Evolutionary conservation across 2,113 vertebrate genomes (phyloP).

Genomic region (Lichenostomus cassidix): DNA sequence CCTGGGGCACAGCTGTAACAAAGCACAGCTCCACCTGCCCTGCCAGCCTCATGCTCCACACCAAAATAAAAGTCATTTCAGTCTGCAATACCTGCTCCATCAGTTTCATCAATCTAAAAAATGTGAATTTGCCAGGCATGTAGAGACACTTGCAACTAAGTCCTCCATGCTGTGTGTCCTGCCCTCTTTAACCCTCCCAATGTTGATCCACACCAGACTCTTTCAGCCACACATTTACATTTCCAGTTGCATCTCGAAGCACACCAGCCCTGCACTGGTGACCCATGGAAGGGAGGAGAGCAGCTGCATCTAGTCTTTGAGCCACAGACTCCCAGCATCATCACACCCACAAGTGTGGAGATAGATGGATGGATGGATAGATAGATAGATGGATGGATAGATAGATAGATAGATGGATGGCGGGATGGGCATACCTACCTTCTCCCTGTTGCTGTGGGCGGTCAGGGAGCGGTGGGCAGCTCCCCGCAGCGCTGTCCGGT

Average conservation of each 20-base stretch:
- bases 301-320: not conserved
- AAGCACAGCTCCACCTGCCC: not conserved
- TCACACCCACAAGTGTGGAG: accelerated
- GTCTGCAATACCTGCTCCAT: not conserved
- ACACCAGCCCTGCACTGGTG: not conserved
- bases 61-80: not conserved
- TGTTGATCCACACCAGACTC: not conserved
- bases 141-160: not conserved
- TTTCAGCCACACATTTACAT: not conserved
- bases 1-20: not conserved
- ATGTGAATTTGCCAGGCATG: not conserved
- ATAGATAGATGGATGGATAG: no score
- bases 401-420: no score
- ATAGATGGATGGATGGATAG: not conserved
- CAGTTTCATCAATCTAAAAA: not conserved
- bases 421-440: conserved; percentile 43
- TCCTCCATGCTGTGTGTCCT: not conserved
- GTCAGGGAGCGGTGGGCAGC: conserved; percentile 77
- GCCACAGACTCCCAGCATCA: not conserved
- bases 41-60: not conserved
- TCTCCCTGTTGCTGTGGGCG: conserved; percentile 77
- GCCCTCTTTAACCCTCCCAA: no score
- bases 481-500: conserved; percentile 75
- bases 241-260: not conserved
- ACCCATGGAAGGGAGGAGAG: not conserved